A percentile compares a stretch with the other conserved stretches of the same genome.
phyloP scores from a whole-genome alignment of 35 echinoderm and acorn worm genomes.

The Anneissia japonica region DNA sequence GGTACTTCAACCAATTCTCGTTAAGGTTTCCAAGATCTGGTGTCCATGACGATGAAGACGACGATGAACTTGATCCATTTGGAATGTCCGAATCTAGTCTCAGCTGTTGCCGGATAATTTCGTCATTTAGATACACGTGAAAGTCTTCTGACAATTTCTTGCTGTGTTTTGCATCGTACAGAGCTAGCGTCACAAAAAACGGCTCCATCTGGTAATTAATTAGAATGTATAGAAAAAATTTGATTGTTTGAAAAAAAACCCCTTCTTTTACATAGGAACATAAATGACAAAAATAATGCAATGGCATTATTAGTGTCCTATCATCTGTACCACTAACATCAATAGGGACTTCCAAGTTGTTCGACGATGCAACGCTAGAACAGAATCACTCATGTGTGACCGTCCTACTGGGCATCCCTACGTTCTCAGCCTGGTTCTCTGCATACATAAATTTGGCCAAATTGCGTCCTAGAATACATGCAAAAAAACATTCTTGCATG shows the following conservation, averaged over 20 bases:
- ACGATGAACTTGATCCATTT: conserved; percentile 49
- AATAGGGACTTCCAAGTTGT: too few relatives aligned
- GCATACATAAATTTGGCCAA: too few relatives aligned
- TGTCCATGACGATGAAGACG: conserved; percentile 21
- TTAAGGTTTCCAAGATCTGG: conserved; percentile 63
- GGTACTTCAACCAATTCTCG: conserved; percentile 80
- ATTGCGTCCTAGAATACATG: too few relatives aligned
- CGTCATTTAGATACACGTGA: conserved; percentile 65
- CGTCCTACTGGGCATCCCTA: too few relatives aligned
- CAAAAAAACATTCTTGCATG: too few relatives aligned
- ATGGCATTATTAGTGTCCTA: too few relatives aligned
- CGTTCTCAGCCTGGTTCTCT: too few relatives aligned
- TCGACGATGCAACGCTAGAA: too few relatives aligned
- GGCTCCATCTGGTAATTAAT: conserved; percentile 64
- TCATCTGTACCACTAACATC: too few relatives aligned
- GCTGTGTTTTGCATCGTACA: conserved; percentile 78
- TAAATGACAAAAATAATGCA: too few relatives aligned
- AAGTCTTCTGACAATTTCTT: conserved; percentile 87
- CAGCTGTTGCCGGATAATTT: conserved; percentile 49
- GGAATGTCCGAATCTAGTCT: conserved; percentile 16
- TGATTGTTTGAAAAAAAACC: not conserved
- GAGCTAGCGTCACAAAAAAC: conserved; percentile 69
- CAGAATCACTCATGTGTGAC: too few relatives aligned
- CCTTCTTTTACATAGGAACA: too few relatives aligned
- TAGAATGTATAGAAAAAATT: not conserved